phyloP scores from a whole-genome alignment of 2,113 vertebrate genomes.

The Lanius ludovicianus region DNA sequence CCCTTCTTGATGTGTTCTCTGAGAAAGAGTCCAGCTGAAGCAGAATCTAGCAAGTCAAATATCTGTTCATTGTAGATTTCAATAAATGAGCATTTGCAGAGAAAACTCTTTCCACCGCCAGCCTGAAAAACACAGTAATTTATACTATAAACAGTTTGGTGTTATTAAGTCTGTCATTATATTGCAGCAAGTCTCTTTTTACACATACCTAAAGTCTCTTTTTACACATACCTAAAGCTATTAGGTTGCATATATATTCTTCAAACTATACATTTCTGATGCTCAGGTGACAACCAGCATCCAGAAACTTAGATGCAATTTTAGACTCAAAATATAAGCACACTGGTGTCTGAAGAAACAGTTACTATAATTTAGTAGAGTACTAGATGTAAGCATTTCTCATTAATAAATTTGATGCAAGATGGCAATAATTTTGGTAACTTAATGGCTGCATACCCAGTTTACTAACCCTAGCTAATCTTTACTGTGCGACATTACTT shows the following conservation, averaged over 20 bases:
- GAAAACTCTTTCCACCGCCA: slow-evolving; percentile 86
- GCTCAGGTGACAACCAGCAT: background rate
- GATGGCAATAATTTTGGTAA: background rate
- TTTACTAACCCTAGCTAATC: background rate
- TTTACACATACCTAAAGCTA: background rate
- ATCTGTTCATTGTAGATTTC: slow-evolving; percentile 99
- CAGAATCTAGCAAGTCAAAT: slow-evolving; percentile 92
- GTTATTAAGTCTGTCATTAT: background rate
- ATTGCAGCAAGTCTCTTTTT: background rate
- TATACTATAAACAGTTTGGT: background rate
- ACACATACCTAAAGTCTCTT: background rate
- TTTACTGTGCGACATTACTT: background rate
- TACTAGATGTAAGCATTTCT: background rate
- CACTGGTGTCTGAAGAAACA: background rate
- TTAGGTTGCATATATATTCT: background rate
- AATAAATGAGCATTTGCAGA: slow-evolving; percentile 97
- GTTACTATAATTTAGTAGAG: background rate
- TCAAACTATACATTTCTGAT: background rate
- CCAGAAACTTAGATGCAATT: background rate
- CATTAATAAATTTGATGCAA: background rate
- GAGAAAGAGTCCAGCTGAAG: slow-evolving; percentile 88
- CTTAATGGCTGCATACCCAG: background rate
- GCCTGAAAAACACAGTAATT: slow-evolving; percentile 75
- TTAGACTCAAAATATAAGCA: background rate
- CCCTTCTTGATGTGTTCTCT: slow-evolving; percentile 97